These are phyloP conservation scores for Bacillus rossius DNA, from an alignment of 1,140 invertebrate genomes.

Conservation along the genomic window DNA sequence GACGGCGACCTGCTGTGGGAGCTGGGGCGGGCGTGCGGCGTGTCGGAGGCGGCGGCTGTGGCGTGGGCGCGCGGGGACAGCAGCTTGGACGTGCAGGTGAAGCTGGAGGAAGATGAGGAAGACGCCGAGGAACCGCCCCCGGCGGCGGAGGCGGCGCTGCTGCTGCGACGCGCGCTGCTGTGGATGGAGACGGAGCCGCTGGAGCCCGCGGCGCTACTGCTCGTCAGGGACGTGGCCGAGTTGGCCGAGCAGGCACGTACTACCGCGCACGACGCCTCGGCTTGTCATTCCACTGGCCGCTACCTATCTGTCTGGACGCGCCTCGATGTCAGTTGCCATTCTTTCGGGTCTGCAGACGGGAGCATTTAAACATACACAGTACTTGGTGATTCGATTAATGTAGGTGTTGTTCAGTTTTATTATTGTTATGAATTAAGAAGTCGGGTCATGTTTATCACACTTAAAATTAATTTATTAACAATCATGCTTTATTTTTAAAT, in stretches of 20 bases:
- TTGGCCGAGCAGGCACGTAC: constrained; percentile 36
- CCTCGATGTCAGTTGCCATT: no score
- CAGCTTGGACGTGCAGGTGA: constrained; percentile 16
- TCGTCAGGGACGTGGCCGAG: constrained; percentile 43
- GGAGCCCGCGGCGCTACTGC: constrained; percentile 45
- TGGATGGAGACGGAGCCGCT: constrained; percentile 51
- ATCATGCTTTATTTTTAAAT: no score
- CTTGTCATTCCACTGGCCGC: no score
- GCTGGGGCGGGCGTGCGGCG: constrained; percentile 38
- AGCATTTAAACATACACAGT: no score
- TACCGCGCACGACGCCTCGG: not conserved
- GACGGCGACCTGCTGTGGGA: constrained; percentile 35
- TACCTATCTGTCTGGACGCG: no score
- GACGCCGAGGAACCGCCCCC: constrained; percentile 29
- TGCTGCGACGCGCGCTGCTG: constrained; percentile 42
- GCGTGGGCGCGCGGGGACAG: constrained; percentile 37
- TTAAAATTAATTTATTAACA: no score
- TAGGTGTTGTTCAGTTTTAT: no score
- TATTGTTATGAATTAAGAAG: no score
- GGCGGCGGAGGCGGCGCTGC: constrained; percentile 40
- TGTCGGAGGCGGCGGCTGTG: constrained; percentile 38
- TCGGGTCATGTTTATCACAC: no score
- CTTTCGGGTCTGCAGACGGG: no score
- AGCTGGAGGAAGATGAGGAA: constrained; percentile 19
- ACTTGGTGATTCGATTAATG: no score